Evolutionary conservation across 2,797 vertebrate species (phyloP).

Genomic region (Oreochromis grahami): DNA sequence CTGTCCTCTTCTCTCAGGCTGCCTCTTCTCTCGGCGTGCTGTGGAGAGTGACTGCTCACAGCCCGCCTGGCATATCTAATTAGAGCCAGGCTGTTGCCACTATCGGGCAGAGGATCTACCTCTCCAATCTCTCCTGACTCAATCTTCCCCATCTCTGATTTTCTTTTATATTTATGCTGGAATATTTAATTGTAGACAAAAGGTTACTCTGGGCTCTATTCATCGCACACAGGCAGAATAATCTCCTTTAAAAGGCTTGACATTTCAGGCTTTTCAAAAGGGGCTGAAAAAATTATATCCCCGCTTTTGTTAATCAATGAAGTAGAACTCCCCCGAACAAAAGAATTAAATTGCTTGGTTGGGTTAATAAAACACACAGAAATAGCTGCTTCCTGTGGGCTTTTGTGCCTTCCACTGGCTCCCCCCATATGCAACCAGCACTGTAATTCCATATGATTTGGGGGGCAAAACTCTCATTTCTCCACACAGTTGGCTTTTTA

Average conservation of each 20-base stretch:
- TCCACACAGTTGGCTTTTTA: conserved; percentile 98
- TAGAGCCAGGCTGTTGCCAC: conserved; percentile 99
- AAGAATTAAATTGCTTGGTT: conserved; percentile 99
- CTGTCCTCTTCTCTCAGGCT: conserved; percentile 95
- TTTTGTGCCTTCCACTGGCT: conserved; percentile 95
- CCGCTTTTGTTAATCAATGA: conserved; percentile 99
- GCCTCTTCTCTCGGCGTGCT: conserved; percentile 96
- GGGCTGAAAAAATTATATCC: conserved; percentile 99
- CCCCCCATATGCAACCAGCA: conserved; percentile 90
- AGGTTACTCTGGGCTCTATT: conserved; percentile 99
- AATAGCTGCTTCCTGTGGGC: conserved; percentile 99
- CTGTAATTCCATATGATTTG: conserved; percentile 99
- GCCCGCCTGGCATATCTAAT: conserved; percentile 99
- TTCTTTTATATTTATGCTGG: conserved; percentile 99
- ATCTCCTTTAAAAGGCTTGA: conserved; percentile 99
- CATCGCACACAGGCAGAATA: conserved; percentile 99
- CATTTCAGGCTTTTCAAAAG: conserved; percentile 99
- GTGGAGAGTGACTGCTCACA: conserved; percentile 98
- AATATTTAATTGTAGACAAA: conserved; percentile 99
- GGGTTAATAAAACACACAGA: conserved; percentile 99
- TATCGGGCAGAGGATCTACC: conserved; percentile 99
- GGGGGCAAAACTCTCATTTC: conserved; percentile 98
- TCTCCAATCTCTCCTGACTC: conserved; percentile 99
- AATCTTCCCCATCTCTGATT: conserved; percentile 99
- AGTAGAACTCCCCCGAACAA: conserved; percentile 99